A percentile compares a stretch with the other conserved stretches of the same genome.
These are phyloP conservation scores for Triplophysa dalaica DNA, from an alignment of 2,113 vertebrate genomes.

Conservation along the genomic window DNA sequence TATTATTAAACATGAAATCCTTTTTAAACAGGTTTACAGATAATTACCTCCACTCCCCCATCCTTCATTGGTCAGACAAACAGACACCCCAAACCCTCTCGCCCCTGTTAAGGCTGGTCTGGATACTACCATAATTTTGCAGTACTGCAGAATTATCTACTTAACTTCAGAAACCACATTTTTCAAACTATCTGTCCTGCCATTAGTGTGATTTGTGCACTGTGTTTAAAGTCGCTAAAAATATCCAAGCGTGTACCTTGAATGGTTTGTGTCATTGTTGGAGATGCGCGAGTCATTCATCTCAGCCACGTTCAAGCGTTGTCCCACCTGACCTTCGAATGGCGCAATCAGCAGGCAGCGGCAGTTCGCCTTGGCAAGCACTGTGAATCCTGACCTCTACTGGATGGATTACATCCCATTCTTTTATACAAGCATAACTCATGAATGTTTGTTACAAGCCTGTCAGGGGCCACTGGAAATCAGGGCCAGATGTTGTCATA, in stretches of 20 bases:
- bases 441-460: constrained; percentile 31
- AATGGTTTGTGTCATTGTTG: constrained; percentile 40
- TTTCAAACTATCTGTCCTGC: background rate
- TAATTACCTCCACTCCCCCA: too few species aligned
- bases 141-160: too few species aligned
- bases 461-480: constrained; percentile 22
- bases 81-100: too few species aligned
- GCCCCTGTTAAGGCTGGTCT: too few species aligned
- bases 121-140: too few species aligned
- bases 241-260: constrained; percentile 13
- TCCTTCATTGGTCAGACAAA: too few species aligned
- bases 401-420: constrained; percentile 38
- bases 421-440: constrained; percentile 48
- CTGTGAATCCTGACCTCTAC: constrained; percentile 30
- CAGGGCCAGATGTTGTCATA: constrained; percentile 11
- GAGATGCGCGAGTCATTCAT: constrained; percentile 25
- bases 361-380: constrained; percentile 26
- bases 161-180: background rate
- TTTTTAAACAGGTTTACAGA: too few species aligned
- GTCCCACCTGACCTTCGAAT: constrained; percentile 43
- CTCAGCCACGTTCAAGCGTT: background rate
- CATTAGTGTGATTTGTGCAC: constrained; percentile 23
- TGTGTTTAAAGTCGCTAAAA: constrained; percentile 24
- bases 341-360: constrained; percentile 22
- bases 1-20: too few species aligned